Base-by-base conservation (phyloP, 2,113 vertebrate species). In the Chamaetylas fuelleborni region DNA sequence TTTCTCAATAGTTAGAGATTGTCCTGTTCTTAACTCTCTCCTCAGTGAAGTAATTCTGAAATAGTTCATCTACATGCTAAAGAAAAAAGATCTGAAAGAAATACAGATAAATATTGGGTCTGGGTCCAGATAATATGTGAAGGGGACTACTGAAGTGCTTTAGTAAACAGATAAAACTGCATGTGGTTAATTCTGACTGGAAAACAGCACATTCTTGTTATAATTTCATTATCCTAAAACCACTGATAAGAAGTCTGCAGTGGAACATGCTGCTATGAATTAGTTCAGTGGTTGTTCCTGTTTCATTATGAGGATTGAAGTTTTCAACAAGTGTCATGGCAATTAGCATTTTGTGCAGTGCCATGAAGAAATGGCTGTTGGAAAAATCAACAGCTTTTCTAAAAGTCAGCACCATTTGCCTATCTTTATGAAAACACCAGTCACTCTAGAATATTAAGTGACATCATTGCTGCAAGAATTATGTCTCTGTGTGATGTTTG, bases 281-380 rank as follows among this genome's bases (percentile, higher is more conserved):
- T 92, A 93, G 69, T 73, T 81, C 51, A 76, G 43, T 92, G 94
- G 71, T 64, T 51, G 26, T 72, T 95, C 76, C 83, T 94, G 50
- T 95, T 97, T 93, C 92, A 84, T 97, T 94, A 94, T 71, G 92
- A 92, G 96, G 91, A 94, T 95, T 97, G 97, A 97, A 94, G 51
- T 58, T 87, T 88, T 93, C 34, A 10, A 79, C 50, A 96, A 95
- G 97, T 97, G 93, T 83, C 83, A 53, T 19, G 64, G 31, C 80
- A 97, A 73, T 97, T 97, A 93, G 79, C 81, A 86, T 96, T 97
- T 96, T 95, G 93, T 62, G 57, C 67, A 91, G 86, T 77, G 53
- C 86, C 76, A 38, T 93, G 93, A 95, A 93, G 82, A 85, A 96
- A 73, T 8, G 28, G 81, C 73, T 92, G 84, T 71, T 85, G 48